phyloP scores from a whole-genome alignment of 2,113 vertebrate species.

The Pomatostomus ruficeps region DNA sequence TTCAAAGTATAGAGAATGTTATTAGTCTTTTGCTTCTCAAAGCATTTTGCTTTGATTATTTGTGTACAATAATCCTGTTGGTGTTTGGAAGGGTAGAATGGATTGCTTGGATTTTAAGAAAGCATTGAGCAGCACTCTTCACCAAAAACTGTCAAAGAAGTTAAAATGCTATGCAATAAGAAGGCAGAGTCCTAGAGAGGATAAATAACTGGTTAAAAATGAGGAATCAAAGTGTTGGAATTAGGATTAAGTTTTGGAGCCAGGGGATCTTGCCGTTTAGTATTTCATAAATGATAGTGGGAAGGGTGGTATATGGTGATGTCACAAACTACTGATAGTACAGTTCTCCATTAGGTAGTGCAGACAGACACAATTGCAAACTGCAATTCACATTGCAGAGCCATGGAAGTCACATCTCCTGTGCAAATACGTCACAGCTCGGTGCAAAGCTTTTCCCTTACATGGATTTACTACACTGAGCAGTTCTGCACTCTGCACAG shows the following conservation, averaged over 20 bases:
- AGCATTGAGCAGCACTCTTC: not conserved
- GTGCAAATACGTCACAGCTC: not conserved
- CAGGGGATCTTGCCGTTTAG: not conserved
- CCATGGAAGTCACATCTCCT: not conserved
- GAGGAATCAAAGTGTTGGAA: not conserved
- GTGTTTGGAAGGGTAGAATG: not conserved
- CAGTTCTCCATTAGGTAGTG: not conserved
- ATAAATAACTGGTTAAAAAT: not conserved
- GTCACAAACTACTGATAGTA: not conserved
- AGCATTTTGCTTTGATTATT: not conserved
- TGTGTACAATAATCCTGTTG: not conserved
- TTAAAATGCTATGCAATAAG: not conserved
- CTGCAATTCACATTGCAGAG: not conserved
- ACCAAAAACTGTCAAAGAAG: not conserved
- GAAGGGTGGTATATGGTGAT: not conserved
- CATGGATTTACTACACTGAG: not conserved
- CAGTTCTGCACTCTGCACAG: fast-evolving
- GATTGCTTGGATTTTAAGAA: not conserved
- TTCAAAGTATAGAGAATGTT: not conserved
- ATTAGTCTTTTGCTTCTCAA: not conserved
- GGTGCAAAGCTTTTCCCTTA: not conserved
- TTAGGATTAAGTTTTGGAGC: not conserved
- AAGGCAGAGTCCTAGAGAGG: not conserved
- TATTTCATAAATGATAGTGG: not conserved
- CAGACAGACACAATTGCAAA: not conserved